Evolutionary conservation across 2,888 invertebrate species (phyloP), one percentile per base, ranked within the genome.

Genomic region (Rhingia campestris): DNA sequence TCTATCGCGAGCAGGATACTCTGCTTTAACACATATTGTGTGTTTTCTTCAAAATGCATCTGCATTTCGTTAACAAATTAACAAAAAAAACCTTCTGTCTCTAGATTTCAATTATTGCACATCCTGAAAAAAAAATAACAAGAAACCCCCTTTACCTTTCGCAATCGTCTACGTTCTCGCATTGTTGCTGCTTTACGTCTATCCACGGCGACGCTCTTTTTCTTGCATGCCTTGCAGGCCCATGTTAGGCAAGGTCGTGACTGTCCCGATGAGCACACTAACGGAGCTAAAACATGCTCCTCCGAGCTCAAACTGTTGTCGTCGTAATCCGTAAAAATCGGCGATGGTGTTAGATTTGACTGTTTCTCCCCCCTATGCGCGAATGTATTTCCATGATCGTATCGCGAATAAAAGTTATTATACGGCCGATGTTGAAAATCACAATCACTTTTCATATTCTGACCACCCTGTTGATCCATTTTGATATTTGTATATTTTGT

Each of bases 161-260:
- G 93, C 67, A 99, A 93, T 82, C 99, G 93, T 87, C 99, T 92
- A 86, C 99, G 93, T 91, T 99, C 99, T 4, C 99, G 93, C 91
- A 99, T 93, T 1, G 99, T 99, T 0, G 99, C 99, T 5, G 99
- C 99, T 93, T 98, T 98, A 89, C 99, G 94, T 69, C 99, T 93
- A 92, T 99, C 99, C 6, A 99, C 96, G 0, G 98, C 96, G 53
- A 98, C 97, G 12, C 96, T 97, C 92, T 98, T 98, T 92, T 97
- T 95, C 92, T 98, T 98, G 92, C 98, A 98, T 0, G 98, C 98
- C 90, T 98, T 98, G 91, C 99, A 99, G 2, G 98, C 98, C 98
- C 98, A 99, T 9, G 98, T 94, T 47, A 99, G 93, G 89, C 98
- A 99, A 81, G 96, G 94, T 82, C 97, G 94, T 2, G 89, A 90